These are phyloP conservation scores for Triplophysa bombifrons DNA, from an alignment of 2,797 vertebrate species.

Conservation along the genomic window DNA sequence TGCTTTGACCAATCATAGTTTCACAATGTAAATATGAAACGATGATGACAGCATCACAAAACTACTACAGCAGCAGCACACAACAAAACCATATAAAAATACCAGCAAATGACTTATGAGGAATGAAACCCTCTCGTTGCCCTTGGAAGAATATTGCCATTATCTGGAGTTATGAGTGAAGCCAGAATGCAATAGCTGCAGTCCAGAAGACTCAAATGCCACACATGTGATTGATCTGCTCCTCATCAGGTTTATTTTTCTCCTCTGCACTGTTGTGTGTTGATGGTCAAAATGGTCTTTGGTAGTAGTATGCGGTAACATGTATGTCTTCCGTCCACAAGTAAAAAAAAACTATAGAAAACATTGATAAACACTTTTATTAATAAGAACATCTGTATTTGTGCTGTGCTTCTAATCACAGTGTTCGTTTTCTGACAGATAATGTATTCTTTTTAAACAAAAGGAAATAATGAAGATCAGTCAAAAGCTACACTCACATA, in stretches of 20 bases:
- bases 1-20: background rate
- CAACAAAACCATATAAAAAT: background rate
- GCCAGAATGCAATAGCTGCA: background rate
- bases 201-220: no score
- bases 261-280: background rate
- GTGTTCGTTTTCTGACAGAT: no score
- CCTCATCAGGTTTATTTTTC: background rate
- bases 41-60: background rate
- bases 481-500: background rate
- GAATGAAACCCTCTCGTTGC: constrained; percentile 18
- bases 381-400: no score
- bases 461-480: no score
- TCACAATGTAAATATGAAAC: background rate
- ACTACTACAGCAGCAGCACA: background rate
- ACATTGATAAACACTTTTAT: no score
- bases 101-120: constrained; percentile 19
- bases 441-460: no score
- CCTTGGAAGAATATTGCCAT: constrained; percentile 33
- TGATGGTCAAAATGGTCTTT: background rate
- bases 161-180: constrained; percentile 32
- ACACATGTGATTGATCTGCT: background rate
- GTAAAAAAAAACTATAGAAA: no score
- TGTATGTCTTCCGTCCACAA: background rate
- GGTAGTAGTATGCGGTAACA: no score
- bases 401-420: no score